Base-by-base conservation (phyloP, 2,888 invertebrate species). In the Noctua janthe region DNA sequence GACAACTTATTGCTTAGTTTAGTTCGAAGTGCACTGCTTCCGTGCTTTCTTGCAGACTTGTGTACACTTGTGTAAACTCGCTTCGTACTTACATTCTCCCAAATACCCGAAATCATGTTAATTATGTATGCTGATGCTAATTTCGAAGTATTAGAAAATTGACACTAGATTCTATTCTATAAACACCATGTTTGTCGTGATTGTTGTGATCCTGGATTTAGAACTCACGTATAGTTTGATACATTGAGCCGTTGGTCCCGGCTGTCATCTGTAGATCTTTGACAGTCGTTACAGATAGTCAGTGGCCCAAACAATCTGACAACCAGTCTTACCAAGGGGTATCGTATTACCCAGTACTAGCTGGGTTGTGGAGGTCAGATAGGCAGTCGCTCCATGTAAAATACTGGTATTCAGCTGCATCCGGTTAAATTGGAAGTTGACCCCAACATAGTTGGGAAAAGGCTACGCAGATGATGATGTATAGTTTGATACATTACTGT, bases 151-250 rank as follows among this genome's bases (percentile, higher is more conserved):
- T 20, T 11, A 0, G 2, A 6, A 67, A 47, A 51, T 59, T 59
- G n/a, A 4, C n/a, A 59, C 56, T 59, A n/a, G 56, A n/a, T n/a
- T 59, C 10, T n/a, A n/a, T 10, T 56, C 10, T 56, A 8, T 51
- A 51, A 43, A 7, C 43, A 43, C 4, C 51, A 51, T 51, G 17
- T 54, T 78, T 78, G 8, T 66, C 54, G 35, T 66, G 47, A 66
- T 66, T 56, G 13, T 10, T 66, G 17, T 56, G 80, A 56, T 47
- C 54, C 47, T 78, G 78, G 15, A 8, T 49, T 49, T 43, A 5
- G 6, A 35, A n/a, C n/a, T 72, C 64, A 23, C 17, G 3, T 4
- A 51, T 17, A 43, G 1, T 43, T 70, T 1, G 13, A 35, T 54
- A n/a, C 4, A 13, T 56, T 35, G 17, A 39, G 35, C 35, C 35